Base-by-base conservation (phyloP, 2,888 invertebrate genomes). In the Callosobruchus maculatus region DNA sequence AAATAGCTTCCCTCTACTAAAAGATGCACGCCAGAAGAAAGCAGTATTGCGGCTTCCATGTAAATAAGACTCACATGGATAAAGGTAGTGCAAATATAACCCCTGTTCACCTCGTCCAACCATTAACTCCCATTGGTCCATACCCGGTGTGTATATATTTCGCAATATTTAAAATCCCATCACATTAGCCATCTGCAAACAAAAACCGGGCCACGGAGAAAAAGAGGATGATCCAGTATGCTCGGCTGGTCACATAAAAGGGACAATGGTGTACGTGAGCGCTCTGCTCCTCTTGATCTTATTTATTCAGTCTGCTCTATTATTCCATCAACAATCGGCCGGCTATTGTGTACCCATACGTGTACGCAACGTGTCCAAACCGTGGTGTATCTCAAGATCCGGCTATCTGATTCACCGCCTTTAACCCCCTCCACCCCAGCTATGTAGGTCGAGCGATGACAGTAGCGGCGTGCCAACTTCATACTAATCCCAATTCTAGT, bases 261-360 rank as follows among this genome's bases (percentile, higher is more conserved):
- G 68, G 9, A 68, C 68, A 68, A 68, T 49, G 49, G 49, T 49
- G 68, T 21, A 68, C 21, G 22, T 21, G 68, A 22, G 21, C 68
- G 21, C 21, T 68, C 22, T 68, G 5, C 68, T 75, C 83, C 83
- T 82, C 82, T 82, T 76, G 71, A 77, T 78, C 75, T 82, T 78
- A 74, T 84, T 84, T 85, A 84, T 85, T 84, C 84, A 84, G 82
- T 84, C 83, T 84, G 83, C 83, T 84, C 86, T 84, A 85, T 86
- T 86, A 86, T 86, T 86, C 85, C 80, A 84, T 84, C 83, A 84
- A 85, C 85, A 84, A 85, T 86, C 83, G 85, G 81, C 80, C 79
- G 77, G 78, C 80, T 77, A 85, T 85, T 85, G 86, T 85, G 83
- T 83, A 85, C 84, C 85, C 86, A 85, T 86, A 85, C 85, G 85